Percentiles rank a stretch among this genome's conserved stretches.
Conservation (phyloP, 2,888 invertebrate genomes). For the Ectropis crepuscularia region DNA sequence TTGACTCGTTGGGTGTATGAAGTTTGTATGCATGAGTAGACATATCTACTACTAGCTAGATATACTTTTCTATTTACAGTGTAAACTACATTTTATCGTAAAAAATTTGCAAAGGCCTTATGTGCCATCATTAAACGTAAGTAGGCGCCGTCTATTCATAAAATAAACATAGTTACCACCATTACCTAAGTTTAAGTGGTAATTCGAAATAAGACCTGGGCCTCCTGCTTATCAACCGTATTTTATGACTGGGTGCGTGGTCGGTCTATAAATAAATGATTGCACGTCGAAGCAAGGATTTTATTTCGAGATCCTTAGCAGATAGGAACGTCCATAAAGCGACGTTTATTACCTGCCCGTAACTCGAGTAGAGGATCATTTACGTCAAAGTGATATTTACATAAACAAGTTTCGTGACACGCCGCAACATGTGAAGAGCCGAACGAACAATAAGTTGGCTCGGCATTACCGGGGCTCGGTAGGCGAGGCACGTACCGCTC, state of each 20-base stretch:
- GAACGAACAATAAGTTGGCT: slow-evolving; percentile 54
- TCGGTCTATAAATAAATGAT: slow-evolving; percentile 26
- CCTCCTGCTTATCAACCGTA: slow-evolving; percentile 12
- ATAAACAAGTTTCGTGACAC: slow-evolving; percentile 60
- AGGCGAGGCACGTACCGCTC: slow-evolving; percentile 57
- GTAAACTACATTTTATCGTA: too few species aligned
- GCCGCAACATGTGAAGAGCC: slow-evolving; percentile 46
- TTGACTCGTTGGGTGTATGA: too few species aligned
- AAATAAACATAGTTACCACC: not conserved
- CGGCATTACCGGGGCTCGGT: slow-evolving; percentile 45
- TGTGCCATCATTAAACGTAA: too few species aligned
- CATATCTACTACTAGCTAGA: too few species aligned
- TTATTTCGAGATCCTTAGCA: slow-evolving; percentile 37
- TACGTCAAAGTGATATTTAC: slow-evolving; percentile 55
- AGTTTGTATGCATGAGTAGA: too few species aligned
- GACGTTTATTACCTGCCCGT: slow-evolving; percentile 47
- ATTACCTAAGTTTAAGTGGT: slow-evolving; percentile 2
- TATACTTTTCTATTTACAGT: too few species aligned
- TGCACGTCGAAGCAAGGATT: slow-evolving; percentile 33
- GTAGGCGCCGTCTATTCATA: too few species aligned
- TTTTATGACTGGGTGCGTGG: slow-evolving; percentile 16
- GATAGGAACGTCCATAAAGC: slow-evolving; percentile 27
- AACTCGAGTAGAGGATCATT: slow-evolving; percentile 52
- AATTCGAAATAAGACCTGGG: slow-evolving; percentile 7
- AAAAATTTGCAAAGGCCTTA: too few species aligned